phyloP scores from a whole-genome alignment of 2,113 vertebrate species.

The Martes martes region DNA sequence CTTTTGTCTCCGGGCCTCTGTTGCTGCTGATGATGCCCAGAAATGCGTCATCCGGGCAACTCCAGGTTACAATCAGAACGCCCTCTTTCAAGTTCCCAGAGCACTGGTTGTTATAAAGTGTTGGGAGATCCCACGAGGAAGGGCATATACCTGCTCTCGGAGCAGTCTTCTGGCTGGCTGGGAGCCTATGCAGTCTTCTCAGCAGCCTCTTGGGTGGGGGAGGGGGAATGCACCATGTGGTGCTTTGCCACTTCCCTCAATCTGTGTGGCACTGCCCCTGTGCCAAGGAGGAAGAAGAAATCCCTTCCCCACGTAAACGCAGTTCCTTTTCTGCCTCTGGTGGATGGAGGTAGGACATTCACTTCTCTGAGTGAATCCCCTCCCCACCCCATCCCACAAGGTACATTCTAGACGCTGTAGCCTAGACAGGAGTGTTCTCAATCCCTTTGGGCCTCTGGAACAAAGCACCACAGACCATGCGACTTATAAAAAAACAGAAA shows the following conservation, averaged over 20 bases:
- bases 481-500: background rate
- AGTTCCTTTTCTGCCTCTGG: background rate
- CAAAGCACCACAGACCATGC: background rate
- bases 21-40: background rate
- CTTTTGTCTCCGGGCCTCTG: background rate
- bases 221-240: fast-evolving
- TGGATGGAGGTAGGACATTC: no score
- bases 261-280: background rate
- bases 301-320: background rate
- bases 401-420: background rate
- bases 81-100: background rate
- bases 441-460: no score
- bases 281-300: background rate
- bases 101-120: background rate
- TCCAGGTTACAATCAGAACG: no score
- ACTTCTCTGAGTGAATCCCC: background rate
- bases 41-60: no score
- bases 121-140: background rate
- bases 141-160: background rate
- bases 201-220: background rate
- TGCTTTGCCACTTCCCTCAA: background rate
- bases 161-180: background rate
- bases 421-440: background rate
- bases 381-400: background rate
- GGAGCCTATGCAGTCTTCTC: background rate